These are phyloP conservation scores for Phylloscopus trochilus DNA, from an alignment of 2,113 vertebrate species.

Conservation along the genomic window DNA sequence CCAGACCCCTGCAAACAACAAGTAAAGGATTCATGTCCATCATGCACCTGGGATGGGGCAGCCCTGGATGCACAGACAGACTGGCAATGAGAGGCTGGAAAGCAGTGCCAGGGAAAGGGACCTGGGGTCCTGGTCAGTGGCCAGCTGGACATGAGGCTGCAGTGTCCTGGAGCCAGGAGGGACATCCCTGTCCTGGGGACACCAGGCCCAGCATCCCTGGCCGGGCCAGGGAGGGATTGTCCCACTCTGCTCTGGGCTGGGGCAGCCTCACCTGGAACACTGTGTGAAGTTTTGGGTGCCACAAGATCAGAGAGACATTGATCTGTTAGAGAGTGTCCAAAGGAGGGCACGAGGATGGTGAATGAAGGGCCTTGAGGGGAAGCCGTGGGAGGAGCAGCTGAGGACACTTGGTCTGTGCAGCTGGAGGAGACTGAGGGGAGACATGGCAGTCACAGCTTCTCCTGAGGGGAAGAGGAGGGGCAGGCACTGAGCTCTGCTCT, in stretches of 20 bases:
- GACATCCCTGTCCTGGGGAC: background rate
- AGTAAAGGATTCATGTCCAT: fast-evolving
- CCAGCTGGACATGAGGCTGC: background rate
- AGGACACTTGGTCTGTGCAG: too few species aligned
- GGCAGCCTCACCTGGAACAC: fast-evolving
- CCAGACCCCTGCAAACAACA: background rate
- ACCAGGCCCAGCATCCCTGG: background rate
- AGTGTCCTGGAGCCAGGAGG: background rate
- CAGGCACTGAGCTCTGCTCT: too few species aligned
- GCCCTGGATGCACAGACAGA: background rate
- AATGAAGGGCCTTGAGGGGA: too few species aligned
- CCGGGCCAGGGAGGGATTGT: background rate
- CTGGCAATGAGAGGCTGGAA: background rate
- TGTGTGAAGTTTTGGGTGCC: background rate
- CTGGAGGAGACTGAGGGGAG: too few species aligned
- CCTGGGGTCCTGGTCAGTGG: background rate
- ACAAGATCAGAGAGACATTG: background rate
- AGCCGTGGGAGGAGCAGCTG: too few species aligned
- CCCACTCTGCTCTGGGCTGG: fast-evolving
- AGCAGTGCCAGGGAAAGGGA: background rate
- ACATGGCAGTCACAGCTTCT: too few species aligned
- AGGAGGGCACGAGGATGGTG: background rate
- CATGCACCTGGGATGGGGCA: background rate
- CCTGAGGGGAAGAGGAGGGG: too few species aligned
- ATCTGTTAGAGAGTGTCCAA: background rate